phyloP scores from a whole-genome alignment of 2,113 vertebrate genomes.

The chimpanzee (Pan troglodytes) region DNA sequence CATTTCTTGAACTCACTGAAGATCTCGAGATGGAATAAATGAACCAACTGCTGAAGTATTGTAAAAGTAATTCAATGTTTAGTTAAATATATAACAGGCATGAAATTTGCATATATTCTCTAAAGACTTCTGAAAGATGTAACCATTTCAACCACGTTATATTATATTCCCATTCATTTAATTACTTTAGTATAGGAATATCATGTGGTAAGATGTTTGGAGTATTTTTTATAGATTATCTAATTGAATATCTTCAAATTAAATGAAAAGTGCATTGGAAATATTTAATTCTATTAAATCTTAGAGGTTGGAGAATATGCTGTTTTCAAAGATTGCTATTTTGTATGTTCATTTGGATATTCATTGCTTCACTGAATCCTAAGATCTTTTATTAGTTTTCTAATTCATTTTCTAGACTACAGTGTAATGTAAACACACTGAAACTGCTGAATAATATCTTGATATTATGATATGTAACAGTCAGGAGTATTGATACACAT shows the following conservation, averaged over 20 bases:
- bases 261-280: neutral
- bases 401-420: neutral
- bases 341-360: neutral
- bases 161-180: neutral
- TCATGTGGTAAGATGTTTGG: constrained; percentile 21
- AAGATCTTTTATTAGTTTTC: neutral
- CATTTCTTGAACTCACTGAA: constrained; percentile 66
- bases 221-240: neutral
- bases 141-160: neutral
- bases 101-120: constrained; percentile 59
- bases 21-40: constrained; percentile 81
- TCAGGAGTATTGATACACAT: neutral
- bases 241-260: neutral
- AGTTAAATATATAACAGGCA: constrained; percentile 77
- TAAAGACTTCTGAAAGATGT: constrained; percentile 69
- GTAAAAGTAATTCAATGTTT: constrained; percentile 77
- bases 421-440: neutral
- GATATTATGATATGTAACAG: neutral
- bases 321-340: neutral
- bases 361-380: neutral
- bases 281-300: constrained; percentile 7
- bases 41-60: constrained; percentile 76
- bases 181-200: neutral
- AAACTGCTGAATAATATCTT: neutral
- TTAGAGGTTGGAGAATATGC: neutral